Evolutionary conservation across 2,797 vertebrate genomes (phyloP).

Genomic region (Intellagama lesueurii): DNA sequence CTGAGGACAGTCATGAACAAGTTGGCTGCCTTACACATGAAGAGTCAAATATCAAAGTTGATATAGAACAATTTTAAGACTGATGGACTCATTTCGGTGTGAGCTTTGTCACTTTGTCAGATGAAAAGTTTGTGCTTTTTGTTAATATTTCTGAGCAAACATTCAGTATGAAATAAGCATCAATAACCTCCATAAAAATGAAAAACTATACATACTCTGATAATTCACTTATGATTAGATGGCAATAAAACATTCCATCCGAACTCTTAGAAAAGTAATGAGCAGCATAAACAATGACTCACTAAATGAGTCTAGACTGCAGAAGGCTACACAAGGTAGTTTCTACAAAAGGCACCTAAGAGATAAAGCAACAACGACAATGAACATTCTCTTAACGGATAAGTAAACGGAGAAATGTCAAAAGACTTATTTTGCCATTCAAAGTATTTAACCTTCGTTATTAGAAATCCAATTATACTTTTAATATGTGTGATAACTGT

Average conservation of each 20-base stretch:
- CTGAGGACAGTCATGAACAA: background rate
- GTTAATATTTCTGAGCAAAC: background rate
- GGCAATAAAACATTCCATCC: background rate
- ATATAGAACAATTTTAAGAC: background rate
- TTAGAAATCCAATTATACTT: background rate
- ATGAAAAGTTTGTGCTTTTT: background rate
- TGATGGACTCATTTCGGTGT: background rate
- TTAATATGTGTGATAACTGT: background rate
- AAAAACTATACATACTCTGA: background rate
- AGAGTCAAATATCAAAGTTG: background rate
- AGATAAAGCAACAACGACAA: background rate
- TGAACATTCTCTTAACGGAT: background rate
- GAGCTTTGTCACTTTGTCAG: background rate
- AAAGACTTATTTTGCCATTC: background rate
- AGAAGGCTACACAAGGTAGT: background rate
- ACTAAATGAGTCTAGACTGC: background rate
- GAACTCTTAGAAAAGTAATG: background rate
- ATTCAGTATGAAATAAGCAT: conserved; percentile 5
- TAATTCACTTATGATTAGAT: background rate
- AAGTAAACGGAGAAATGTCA: background rate
- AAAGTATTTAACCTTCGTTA: background rate
- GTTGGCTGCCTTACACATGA: background rate
- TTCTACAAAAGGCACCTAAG: background rate
- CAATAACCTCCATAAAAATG: background rate
- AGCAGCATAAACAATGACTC: background rate